Evolutionary conservation across 2,888 invertebrate species (phyloP).

Genomic region (Pharmacophagus antenor): DNA sequence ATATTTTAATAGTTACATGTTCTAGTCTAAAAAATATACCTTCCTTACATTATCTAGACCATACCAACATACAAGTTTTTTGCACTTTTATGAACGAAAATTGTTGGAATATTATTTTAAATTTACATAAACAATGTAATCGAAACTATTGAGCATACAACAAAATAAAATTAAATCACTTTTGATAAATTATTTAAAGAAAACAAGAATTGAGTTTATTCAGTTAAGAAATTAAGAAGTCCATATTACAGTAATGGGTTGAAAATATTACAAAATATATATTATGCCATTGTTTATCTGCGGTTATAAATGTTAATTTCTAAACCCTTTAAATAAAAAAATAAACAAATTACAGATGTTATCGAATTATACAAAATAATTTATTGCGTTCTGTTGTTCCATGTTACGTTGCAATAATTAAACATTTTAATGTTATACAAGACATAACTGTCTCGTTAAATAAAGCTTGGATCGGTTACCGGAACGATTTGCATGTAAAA

Average conservation of each 20-base stretch:
- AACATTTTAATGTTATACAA: conserved; percentile 22
- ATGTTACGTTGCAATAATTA: conserved; percentile 22
- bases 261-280: background rate
- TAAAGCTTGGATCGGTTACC: conserved; percentile 12
- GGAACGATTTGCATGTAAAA: conserved; percentile 24
- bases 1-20: too few species aligned
- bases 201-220: background rate
- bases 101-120: too few species aligned
- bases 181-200: background rate
- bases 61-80: too few species aligned
- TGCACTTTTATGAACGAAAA: too few species aligned
- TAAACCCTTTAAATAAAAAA: conserved; percentile 1
- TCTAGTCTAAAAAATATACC: too few species aligned
- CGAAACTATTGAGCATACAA: too few species aligned
- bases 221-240: background rate
- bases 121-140: too few species aligned
- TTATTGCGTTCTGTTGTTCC: conserved; percentile 15
- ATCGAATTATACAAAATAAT: conserved; percentile 17
- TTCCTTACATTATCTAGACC: too few species aligned
- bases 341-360: conserved; percentile 7
- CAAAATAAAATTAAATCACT: too few species aligned
- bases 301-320: background rate
- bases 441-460: conserved; percentile 21
- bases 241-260: background rate
- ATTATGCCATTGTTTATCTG: background rate